Evolutionary conservation across 2,797 vertebrate species (phyloP).

Genomic region (Anniella stebbinsi): DNA sequence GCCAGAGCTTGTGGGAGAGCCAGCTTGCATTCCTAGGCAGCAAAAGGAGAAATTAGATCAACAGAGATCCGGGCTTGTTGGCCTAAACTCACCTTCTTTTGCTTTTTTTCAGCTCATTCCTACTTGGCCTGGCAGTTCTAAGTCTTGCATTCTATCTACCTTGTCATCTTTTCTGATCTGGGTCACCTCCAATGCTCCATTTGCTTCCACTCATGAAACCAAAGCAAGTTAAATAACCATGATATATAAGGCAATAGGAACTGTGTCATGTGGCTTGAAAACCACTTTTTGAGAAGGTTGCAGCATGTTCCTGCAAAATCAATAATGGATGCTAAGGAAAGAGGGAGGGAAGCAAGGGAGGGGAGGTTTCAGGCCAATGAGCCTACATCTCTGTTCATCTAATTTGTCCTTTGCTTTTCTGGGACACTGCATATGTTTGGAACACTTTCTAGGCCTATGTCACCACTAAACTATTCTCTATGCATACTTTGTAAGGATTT

Average conservation of each 20-base stretch:
- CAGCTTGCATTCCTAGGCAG: conserved; percentile 45
- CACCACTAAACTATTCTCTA: conserved; percentile 22
- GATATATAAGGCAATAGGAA: not conserved
- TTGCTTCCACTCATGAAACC: not conserved
- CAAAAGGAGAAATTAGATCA: conserved; percentile 40
- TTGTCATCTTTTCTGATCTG: not conserved
- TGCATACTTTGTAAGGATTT: conserved; percentile 10
- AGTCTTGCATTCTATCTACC: not conserved
- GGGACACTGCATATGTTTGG: not conserved
- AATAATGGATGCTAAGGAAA: not conserved
- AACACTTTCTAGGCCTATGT: not conserved
- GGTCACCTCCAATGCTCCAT: not conserved
- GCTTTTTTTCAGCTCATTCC: not conserved
- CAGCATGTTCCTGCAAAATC: not conserved
- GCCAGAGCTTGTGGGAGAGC: conserved; percentile 19
- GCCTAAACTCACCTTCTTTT: not conserved
- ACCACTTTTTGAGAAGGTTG: not conserved
- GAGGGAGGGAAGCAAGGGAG: not conserved
- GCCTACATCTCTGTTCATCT: not conserved
- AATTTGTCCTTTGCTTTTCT: conserved; percentile 7
- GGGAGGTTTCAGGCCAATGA: not conserved
- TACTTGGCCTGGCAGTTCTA: not conserved
- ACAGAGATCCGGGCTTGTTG: conserved; percentile 9
- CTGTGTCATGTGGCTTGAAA: not conserved
- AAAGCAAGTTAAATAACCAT: not conserved